Evolutionary conservation across 2,888 invertebrate species (phyloP).

Genomic region (Cybosia mesomella): DNA sequence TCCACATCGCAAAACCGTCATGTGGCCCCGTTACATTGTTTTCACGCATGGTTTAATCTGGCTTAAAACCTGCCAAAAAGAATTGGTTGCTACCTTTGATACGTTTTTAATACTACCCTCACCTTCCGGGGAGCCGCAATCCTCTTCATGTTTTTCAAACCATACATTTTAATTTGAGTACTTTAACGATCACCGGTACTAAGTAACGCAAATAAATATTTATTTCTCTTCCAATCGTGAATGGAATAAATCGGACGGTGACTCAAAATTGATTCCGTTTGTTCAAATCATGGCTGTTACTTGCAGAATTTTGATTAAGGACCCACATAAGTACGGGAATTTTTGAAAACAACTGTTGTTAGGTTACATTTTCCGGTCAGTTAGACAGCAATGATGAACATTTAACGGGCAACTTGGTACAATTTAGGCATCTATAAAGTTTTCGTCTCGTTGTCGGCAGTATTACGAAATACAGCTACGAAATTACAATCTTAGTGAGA

Average conservation of each 20-base stretch:
- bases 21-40: slow-evolving; percentile 46
- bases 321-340: neutral
- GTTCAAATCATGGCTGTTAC: slow-evolving; percentile 29
- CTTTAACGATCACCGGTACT: slow-evolving; percentile 43
- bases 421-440: neutral
- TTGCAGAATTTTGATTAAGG: neutral
- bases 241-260: slow-evolving; percentile 43
- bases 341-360: neutral
- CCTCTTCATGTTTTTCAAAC: slow-evolving; percentile 35
- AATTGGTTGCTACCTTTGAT: slow-evolving; percentile 39
- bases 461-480: neutral
- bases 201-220: slow-evolving; percentile 56
- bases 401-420: neutral
- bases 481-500: neutral
- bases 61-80: slow-evolving; percentile 47
- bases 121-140: slow-evolving; percentile 31
- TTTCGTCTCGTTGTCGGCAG: neutral
- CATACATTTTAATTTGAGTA: slow-evolving; percentile 50
- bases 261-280: slow-evolving; percentile 53
- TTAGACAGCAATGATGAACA: neutral
- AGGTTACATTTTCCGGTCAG: neutral
- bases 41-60: slow-evolving; percentile 51
- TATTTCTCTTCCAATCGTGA: slow-evolving; percentile 45
- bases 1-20: slow-evolving; percentile 26
- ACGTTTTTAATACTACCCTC: slow-evolving; percentile 39